These are phyloP conservation scores for Sinocyclocheilus anophthalmus DNA, from an alignment of 2,113 vertebrate genomes.

Conservation along the genomic window DNA sequence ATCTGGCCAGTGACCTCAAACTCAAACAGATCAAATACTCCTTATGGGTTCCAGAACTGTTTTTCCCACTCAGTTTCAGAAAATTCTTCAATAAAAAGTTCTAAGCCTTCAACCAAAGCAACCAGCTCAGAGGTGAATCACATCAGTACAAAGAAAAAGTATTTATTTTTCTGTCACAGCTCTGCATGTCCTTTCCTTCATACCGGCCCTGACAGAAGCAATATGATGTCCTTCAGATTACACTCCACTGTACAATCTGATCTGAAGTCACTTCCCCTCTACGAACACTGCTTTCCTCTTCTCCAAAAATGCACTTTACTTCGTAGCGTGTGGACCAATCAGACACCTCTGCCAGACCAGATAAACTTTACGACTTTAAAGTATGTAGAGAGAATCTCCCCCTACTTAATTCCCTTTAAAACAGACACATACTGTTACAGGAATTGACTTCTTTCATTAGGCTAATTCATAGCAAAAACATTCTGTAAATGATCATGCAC, in stretches of 20 bases:
- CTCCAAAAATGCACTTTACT: neutral
- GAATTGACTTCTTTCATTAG: too few species aligned
- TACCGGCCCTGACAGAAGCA: neutral
- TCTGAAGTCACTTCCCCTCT: slow-evolving; percentile 1
- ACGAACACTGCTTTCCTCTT: neutral
- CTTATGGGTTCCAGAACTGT: neutral
- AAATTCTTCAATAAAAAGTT: neutral
- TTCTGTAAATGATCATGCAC: too few species aligned
- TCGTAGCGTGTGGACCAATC: too few species aligned
- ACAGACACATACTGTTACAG: too few species aligned
- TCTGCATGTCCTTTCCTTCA: neutral
- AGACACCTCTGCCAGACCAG: too few species aligned
- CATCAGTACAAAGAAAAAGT: neutral
- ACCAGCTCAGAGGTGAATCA: neutral
- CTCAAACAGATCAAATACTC: neutral
- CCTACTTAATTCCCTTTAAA: too few species aligned
- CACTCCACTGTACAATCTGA: slow-evolving; percentile 1
- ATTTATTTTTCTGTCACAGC: neutral
- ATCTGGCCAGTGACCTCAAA: neutral
- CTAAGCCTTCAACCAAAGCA: neutral
- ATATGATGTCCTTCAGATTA: neutral
- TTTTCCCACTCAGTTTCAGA: neutral
- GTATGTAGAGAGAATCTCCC: too few species aligned
- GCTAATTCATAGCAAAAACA: too few species aligned
- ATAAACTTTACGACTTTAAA: too few species aligned